Evolutionary conservation across 2,888 invertebrate genomes (phyloP).

Genomic region (Meta bourneti): DNA sequence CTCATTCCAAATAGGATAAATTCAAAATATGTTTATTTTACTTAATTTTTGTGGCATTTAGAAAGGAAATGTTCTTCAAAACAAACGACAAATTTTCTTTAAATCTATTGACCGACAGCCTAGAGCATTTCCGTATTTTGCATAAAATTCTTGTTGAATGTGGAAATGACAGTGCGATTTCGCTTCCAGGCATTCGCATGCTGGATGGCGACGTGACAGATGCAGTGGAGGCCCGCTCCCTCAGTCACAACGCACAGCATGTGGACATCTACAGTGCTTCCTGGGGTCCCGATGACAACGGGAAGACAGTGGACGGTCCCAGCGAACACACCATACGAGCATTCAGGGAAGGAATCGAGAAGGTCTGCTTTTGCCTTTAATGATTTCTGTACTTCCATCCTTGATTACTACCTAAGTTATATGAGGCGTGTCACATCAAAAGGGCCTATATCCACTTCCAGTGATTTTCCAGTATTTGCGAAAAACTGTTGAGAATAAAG

Average conservation of each 20-base stretch:
- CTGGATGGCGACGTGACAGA: slow-evolving; percentile 99
- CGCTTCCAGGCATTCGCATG: slow-evolving; percentile 91
- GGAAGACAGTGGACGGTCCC: slow-evolving; percentile 98
- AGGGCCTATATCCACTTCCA: too few relatives aligned
- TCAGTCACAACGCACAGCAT: slow-evolving; percentile 96
- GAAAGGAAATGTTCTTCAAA: too few relatives aligned
- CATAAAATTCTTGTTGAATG: background rate
- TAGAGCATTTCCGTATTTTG: too few relatives aligned
- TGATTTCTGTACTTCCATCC: background rate
- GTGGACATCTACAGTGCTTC: slow-evolving; percentile 98
- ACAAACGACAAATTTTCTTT: too few relatives aligned
- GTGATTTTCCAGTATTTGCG: too few relatives aligned
- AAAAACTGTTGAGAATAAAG: too few relatives aligned
- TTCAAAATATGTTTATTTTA: too few relatives aligned
- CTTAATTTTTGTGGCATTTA: too few relatives aligned
- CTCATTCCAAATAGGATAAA: too few relatives aligned
- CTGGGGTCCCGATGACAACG: slow-evolving; percentile 97
- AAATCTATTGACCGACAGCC: too few relatives aligned
- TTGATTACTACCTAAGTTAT: too few relatives aligned
- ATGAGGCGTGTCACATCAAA: too few relatives aligned
- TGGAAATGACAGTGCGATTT: background rate
- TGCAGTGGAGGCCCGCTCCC: slow-evolving; percentile 96
- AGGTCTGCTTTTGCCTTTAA: slow-evolving; percentile 16
- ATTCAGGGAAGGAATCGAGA: slow-evolving; percentile 92
- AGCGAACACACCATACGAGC: slow-evolving; percentile 96